phyloP scores from a whole-genome alignment of 1,140 invertebrate species.

The Megathymus violae region DNA sequence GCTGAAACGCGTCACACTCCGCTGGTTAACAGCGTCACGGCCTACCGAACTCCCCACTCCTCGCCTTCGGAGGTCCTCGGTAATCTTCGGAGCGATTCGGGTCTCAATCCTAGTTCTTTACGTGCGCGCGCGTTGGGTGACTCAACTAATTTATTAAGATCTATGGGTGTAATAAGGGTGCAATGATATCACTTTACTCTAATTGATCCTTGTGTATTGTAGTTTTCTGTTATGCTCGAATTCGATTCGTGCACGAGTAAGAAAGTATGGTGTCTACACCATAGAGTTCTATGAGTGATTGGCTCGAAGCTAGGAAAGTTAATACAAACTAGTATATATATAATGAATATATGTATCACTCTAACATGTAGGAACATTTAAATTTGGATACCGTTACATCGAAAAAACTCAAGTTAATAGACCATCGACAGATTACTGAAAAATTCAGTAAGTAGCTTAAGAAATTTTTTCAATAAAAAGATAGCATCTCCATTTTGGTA shows the following conservation, averaged over 20 bases:
- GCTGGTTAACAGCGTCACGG: slow-evolving; percentile 61
- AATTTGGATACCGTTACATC: too few relatives aligned
- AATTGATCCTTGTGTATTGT: slow-evolving; percentile 12
- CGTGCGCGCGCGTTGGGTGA: slow-evolving; percentile 57
- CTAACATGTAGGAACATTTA: too few relatives aligned
- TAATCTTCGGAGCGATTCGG: slow-evolving; percentile 55
- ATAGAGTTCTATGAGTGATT: too few relatives aligned
- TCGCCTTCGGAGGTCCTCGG: slow-evolving; percentile 61
- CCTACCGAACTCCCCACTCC: slow-evolving; percentile 57
- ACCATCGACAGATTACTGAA: too few relatives aligned
- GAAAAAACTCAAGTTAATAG: too few relatives aligned
- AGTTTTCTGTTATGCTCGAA: not conserved
- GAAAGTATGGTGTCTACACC: not conserved
- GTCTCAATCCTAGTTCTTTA: slow-evolving; percentile 59
- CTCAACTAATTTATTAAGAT: slow-evolving; percentile 70
- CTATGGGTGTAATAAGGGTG: slow-evolving; percentile 49
- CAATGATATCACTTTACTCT: slow-evolving; percentile 51
- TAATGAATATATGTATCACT: too few relatives aligned
- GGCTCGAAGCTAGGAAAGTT: too few relatives aligned
- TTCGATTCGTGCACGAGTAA: slow-evolving; percentile 1
- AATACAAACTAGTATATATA: too few relatives aligned
- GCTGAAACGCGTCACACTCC: slow-evolving; percentile 51
- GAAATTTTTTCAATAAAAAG: too few relatives aligned
- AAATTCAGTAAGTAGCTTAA: too few relatives aligned
- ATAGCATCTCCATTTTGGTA: too few relatives aligned